phyloP scores from a whole-genome alignment of 2,113 vertebrate species.

The Deroptyus accipitrinus region DNA sequence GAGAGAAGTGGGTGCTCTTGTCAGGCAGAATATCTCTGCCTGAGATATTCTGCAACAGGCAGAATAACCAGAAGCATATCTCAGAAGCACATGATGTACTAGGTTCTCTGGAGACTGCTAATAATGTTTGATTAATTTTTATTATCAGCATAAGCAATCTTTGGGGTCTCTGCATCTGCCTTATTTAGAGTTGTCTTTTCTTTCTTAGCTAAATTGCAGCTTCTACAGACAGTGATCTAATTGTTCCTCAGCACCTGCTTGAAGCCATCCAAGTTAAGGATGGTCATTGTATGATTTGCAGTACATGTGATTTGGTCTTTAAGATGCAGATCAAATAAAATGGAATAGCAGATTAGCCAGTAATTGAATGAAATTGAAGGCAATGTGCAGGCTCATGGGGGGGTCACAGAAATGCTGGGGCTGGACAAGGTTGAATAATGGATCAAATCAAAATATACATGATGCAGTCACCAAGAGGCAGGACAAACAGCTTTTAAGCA shows the following conservation, averaged over 20 bases:
- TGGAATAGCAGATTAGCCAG: not conserved
- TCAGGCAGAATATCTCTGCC: not conserved
- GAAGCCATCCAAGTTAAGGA: not conserved
- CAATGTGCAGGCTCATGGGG: not conserved
- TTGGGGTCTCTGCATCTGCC: slow-evolving; percentile 23
- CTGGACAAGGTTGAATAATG: not conserved
- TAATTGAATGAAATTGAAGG: not conserved
- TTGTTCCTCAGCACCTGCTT: slow-evolving; percentile 38
- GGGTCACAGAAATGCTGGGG: not conserved
- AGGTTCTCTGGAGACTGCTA: slow-evolving; percentile 43
- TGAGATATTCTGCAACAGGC: not conserved
- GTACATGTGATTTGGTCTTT: not conserved
- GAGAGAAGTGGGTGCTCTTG: not conserved
- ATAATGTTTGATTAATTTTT: slow-evolving; percentile 58
- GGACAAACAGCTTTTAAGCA: not conserved
- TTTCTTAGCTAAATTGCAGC: slow-evolving; percentile 28
- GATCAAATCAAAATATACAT: not conserved
- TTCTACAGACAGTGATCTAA: slow-evolving; percentile 25
- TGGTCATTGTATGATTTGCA: not conserved
- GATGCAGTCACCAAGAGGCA: not conserved
- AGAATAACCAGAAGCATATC: slow-evolving; percentile 19
- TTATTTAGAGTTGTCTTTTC: slow-evolving; percentile 35
- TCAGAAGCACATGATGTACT: slow-evolving; percentile 27
- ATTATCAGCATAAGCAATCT: slow-evolving; percentile 36
- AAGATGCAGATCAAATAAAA: slow-evolving; percentile 20